phyloP scores from a whole-genome alignment of 1,140 invertebrate genomes.

The Manduca sexta region DNA sequence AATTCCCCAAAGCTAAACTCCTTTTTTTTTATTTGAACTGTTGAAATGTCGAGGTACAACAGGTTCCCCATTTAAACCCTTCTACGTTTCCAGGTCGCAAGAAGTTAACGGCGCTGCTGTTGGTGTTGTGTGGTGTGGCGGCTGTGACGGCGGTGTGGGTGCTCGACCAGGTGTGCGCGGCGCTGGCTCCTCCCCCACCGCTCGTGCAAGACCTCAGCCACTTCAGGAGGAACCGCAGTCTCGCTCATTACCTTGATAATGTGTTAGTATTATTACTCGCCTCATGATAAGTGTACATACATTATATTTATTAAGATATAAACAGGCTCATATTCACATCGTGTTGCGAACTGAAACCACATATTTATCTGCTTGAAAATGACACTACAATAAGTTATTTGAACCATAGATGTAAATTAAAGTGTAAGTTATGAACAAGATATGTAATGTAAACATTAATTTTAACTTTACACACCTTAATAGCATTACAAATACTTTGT shows the following conservation, averaged over 20 bases:
- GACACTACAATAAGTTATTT: too few species aligned
- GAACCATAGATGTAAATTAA: too few species aligned
- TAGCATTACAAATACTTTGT: too few species aligned
- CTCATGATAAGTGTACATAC: too few species aligned
- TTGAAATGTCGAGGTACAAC: not conserved
- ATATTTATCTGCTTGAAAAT: too few species aligned
- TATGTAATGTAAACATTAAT: too few species aligned
- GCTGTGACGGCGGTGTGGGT: slow-evolving; percentile 19
- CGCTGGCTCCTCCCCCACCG: slow-evolving; percentile 24
- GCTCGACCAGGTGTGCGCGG: slow-evolving; percentile 12
- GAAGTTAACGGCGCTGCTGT: slow-evolving; percentile 8
- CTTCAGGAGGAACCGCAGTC: slow-evolving; percentile 29
- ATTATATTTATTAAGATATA: too few species aligned
- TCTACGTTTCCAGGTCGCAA: slow-evolving; percentile 25
- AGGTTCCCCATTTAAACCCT: not conserved
- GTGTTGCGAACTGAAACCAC: too few species aligned
- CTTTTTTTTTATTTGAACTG: not conserved
- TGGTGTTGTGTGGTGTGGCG: slow-evolving; percentile 8
- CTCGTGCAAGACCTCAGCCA: slow-evolving; percentile 27
- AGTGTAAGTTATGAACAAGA: too few species aligned
- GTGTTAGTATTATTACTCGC: slow-evolving; percentile 25
- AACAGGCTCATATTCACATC: too few species aligned
- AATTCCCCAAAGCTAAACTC: too few species aligned
- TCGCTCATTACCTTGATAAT: slow-evolving; percentile 37
- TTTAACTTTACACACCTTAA: too few species aligned